Evolutionary conservation across 1,140 invertebrate genomes (phyloP).

Genomic region (Rhynchophorus ferrugineus): DNA sequence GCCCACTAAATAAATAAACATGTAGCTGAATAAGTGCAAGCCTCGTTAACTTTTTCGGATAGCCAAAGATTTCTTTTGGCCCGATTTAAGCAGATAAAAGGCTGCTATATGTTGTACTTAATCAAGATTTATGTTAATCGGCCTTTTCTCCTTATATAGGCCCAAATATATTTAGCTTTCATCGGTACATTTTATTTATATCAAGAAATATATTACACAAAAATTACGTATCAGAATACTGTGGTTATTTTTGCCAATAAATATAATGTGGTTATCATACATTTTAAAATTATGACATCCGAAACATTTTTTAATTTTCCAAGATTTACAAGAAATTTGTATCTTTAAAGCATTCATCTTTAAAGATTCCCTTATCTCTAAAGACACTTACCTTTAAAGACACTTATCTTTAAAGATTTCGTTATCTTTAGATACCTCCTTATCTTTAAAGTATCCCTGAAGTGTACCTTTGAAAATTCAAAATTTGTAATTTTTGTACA

Average conservation of each 20-base stretch:
- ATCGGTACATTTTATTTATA: not conserved
- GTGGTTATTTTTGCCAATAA: not conserved
- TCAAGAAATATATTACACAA: not conserved
- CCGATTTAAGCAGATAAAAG: not conserved
- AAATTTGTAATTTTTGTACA: too few relatives aligned
- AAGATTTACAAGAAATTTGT: too few relatives aligned
- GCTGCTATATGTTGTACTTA: not conserved
- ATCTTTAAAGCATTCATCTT: too few relatives aligned
- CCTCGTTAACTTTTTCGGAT: slow-evolving; percentile 18
- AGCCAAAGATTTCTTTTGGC: not conserved
- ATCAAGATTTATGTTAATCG: not conserved
- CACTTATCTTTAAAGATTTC: too few relatives aligned
- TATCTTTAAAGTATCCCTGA: too few relatives aligned
- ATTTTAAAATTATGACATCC: too few relatives aligned
- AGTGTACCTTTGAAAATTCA: too few relatives aligned
- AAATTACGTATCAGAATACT: not conserved
- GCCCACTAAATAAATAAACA: slow-evolving; percentile 21
- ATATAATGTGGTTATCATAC: not conserved
- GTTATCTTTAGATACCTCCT: too few relatives aligned
- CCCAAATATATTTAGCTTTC: not conserved
- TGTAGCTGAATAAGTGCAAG: slow-evolving; percentile 19
- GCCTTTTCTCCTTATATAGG: not conserved
- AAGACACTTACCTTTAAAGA: too few relatives aligned
- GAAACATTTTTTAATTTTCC: too few relatives aligned
- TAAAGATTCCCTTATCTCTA: too few relatives aligned